Percentiles rank a stretch among this genome's conserved stretches.
phyloP scores from a whole-genome alignment of 2,797 vertebrate species.

The Sphenopsis melanotis region DNA sequence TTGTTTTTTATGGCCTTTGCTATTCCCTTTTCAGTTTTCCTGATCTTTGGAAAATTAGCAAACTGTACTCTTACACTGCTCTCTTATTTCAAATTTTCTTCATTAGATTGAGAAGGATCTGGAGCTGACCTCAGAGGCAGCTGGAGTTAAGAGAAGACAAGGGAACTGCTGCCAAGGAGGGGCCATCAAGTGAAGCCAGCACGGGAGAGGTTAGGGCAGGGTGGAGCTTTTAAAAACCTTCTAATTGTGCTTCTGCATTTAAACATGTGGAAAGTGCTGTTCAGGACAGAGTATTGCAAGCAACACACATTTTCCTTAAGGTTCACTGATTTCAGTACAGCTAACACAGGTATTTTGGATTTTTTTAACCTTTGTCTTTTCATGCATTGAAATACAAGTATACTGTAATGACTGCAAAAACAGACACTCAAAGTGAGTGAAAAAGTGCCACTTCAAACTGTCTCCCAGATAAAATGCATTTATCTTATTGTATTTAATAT shows the following conservation, averaged over 20 bases:
- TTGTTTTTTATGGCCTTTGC: not conserved
- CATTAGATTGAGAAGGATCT: not conserved
- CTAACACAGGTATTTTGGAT: not conserved
- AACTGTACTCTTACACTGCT: not conserved
- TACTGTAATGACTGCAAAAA: not conserved
- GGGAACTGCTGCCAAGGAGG: not conserved
- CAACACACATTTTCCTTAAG: not conserved
- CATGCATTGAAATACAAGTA: not conserved
- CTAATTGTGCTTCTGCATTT: constrained; percentile 13
- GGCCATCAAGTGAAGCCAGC: not conserved
- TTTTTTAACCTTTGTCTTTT: not conserved
- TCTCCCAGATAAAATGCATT: not conserved
- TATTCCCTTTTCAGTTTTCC: not conserved
- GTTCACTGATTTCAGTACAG: not conserved
- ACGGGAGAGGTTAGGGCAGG: not conserved
- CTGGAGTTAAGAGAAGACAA: not conserved
- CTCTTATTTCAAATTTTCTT: not conserved
- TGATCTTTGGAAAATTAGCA: not conserved
- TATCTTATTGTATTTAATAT: too few species aligned
- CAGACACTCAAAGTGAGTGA: not conserved
- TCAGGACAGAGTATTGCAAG: not conserved
- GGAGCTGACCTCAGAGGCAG: not conserved
- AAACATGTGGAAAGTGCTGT: not conserved
- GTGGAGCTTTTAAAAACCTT: not conserved
- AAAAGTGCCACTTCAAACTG: not conserved